These are phyloP conservation scores for Aphelocoma californica DNA, from an alignment of 2,797 vertebrate genomes.

Conservation along the genomic window DNA sequence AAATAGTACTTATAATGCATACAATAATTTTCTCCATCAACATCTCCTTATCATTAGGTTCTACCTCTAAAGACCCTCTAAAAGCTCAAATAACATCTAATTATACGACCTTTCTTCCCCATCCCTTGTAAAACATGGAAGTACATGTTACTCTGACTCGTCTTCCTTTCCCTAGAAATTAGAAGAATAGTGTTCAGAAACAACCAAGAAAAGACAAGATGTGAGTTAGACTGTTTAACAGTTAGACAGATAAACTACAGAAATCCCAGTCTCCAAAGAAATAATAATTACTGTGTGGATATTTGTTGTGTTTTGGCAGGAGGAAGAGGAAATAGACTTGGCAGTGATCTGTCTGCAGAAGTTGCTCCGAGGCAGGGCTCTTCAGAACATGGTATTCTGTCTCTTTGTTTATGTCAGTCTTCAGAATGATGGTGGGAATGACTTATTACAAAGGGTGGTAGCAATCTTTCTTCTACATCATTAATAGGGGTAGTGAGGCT, in stretches of 20 bases:
- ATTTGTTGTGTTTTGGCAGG: slow-evolving; percentile 71
- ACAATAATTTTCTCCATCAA: background rate
- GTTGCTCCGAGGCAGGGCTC: slow-evolving; percentile 86
- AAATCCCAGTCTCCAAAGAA: background rate
- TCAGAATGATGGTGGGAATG: background rate
- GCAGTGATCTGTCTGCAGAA: slow-evolving; percentile 88
- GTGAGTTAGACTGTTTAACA: background rate
- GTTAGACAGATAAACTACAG: background rate
- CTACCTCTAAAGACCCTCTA: background rate
- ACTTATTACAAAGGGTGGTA: background rate
- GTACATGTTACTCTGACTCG: background rate
- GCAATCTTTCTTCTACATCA: background rate
- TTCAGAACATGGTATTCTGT: slow-evolving; percentile 84
- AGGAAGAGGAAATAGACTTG: slow-evolving; percentile 86
- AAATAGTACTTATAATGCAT: background rate
- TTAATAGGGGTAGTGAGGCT: background rate
- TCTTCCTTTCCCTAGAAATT: background rate
- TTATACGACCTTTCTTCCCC: background rate
- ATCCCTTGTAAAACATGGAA: background rate
- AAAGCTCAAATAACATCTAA: background rate
- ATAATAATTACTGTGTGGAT: background rate
- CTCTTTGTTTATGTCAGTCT: background rate
- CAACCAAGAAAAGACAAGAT: background rate
- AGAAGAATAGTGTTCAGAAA: background rate
- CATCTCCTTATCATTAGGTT: background rate